Evolutionary conservation across 2,113 vertebrate genomes (phyloP).

Genomic region (Ageneiosus marmoratus): DNA sequence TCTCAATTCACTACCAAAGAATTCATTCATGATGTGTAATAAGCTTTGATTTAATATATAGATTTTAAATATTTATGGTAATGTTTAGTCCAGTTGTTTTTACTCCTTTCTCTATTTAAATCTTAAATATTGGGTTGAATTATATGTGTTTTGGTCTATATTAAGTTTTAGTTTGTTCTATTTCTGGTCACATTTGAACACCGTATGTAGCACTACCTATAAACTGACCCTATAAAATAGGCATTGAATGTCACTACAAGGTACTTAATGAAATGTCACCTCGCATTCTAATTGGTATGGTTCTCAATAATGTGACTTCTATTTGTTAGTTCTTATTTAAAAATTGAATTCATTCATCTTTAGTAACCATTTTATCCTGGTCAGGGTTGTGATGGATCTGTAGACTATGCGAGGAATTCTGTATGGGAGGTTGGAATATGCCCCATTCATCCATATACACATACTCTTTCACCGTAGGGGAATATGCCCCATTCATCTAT

Average conservation of each 20-base stretch:
- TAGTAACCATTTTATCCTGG: background rate
- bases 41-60: background rate
- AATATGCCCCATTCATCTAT: too few species aligned
- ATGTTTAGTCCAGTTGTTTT: background rate
- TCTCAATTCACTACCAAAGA: background rate
- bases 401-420: background rate
- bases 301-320: background rate
- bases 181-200: too few species aligned
- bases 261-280: slow-evolving; percentile 55
- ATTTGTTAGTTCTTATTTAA: background rate
- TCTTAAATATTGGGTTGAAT: background rate
- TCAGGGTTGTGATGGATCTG: background rate
- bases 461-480: too few species aligned
- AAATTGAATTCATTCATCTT: background rate
- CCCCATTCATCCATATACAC: too few species aligned
- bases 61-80: background rate
- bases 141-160: too few species aligned
- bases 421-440: background rate
- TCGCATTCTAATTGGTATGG: background rate
- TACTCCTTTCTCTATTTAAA: background rate
- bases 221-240: background rate
- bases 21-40: background rate
- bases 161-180: too few species aligned
- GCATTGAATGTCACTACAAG: background rate
- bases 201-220: background rate